Evolutionary conservation across 1,140 invertebrate species (phyloP), one percentile per base, ranked within the genome.

Genomic region (Zaprionus gabonicus): DNA sequence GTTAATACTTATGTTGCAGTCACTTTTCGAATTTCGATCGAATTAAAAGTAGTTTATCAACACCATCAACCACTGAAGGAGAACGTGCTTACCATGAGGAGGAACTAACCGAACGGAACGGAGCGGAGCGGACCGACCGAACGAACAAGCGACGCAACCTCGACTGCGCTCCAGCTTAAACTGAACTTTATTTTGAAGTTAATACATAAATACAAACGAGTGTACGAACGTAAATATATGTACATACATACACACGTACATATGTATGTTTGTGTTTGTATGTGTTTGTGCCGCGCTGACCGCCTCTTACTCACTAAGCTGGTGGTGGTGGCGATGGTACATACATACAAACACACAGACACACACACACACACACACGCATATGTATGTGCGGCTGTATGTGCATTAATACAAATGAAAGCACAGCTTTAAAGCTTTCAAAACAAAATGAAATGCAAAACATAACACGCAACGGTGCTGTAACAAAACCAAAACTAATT

Each of bases 141-240:
- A 88, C 85, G 78, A 90, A 73, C 85, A 84, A 87, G 58, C 84
- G 81, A 87, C 84, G 80, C 82, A 86, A 86, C 80, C 80, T 84
- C 81, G 81, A 87, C 84, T 87, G 84, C 80, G 84, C 84, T 83
- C 81, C 81, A 88, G 84, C 84, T 87, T 88, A 87, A 88, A 87
- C 83, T 87, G 84, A 87, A 88, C 81, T 81, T 83, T 87, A 83
- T 87, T 87, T 87, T 87, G 84, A 88, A 87, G 84, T 87, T 87
- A 88, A 87, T 82, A 87, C 83, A 81, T 60, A 68, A 58, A 41
- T 55, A 58, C 59, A 56, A 51, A 55, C 28, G 62, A 71, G 46
- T 38, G 49, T 55, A 41, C 55, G 34, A 51, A 60, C 53, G 60
- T 80, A 71, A 53, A 73, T 67, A 72, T 64, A 80, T 55, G 55